A percentile compares a stretch with the other conserved stretches of the same genome.
Conservation (phyloP, 2,888 invertebrate genomes). For the Sphecodes monilicornis region DNA sequence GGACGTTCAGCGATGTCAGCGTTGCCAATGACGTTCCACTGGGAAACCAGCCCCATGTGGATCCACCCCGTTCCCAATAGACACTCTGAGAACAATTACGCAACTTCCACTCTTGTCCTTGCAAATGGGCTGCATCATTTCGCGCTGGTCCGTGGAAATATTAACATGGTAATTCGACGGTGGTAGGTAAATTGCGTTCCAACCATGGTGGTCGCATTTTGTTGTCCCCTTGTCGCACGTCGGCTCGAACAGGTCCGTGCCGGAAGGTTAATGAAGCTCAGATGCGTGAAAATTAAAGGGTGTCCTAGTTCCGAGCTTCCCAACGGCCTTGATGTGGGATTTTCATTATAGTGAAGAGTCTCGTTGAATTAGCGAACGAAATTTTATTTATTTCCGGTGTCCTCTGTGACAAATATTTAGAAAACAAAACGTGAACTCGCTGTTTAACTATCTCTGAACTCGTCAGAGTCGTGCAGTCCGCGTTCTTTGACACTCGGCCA, state of each 20-base stretch:
- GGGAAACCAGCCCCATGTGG: not conserved
- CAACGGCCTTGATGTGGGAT: not conserved
- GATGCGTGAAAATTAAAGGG: slow-evolving; percentile 10
- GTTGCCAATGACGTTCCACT: slow-evolving; percentile 45
- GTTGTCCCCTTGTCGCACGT: slow-evolving; percentile 1
- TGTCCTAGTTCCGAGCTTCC: not conserved
- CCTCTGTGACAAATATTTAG: not conserved
- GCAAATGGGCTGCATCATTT: slow-evolving; percentile 10
- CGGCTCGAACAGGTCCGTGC: not conserved
- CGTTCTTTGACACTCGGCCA: no score
- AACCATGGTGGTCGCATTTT: slow-evolving; percentile 14
- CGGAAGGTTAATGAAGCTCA: slow-evolving; percentile 13
- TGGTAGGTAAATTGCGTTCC: slow-evolving; percentile 25
- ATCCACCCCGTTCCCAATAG: slow-evolving; percentile 10
- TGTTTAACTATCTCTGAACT: not conserved
- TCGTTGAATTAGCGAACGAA: not conserved
- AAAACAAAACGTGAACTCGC: not conserved
- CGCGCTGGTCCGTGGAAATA: slow-evolving; percentile 13
- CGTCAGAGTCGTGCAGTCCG: not conserved
- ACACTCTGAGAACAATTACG: slow-evolving; percentile 20
- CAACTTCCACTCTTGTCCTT: not conserved
- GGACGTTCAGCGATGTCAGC: not conserved
- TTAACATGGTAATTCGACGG: slow-evolving; percentile 27
- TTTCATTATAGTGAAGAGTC: not conserved
- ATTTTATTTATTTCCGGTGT: not conserved